A percentile compares a stretch with the other conserved stretches of the same genome.
These are phyloP conservation scores for Drosophila villosipedis DNA, from an alignment of 2,888 invertebrate species.

Conservation along the genomic window DNA sequence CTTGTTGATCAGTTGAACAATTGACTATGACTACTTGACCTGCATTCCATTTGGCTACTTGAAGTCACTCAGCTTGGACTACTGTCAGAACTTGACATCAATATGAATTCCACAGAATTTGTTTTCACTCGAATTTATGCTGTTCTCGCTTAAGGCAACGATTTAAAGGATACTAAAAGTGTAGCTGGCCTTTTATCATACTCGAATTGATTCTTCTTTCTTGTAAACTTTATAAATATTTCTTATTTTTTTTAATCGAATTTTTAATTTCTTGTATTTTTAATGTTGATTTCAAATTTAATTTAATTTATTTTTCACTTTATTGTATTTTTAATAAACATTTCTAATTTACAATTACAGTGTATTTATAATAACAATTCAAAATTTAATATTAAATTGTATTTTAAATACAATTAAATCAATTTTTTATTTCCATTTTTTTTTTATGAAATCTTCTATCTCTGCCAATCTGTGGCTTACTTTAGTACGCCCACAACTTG, in stretches of 20 bases:
- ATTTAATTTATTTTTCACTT: not conserved
- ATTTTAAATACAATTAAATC: not conserved
- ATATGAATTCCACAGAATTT: slow-evolving; percentile 15
- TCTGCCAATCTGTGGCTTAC: not conserved
- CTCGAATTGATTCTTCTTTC: not conserved
- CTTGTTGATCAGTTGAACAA: slow-evolving; percentile 50
- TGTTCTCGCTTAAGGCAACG: not conserved
- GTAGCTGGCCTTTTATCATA: not conserved
- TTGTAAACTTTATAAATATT: not conserved
- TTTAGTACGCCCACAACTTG: slow-evolving; percentile 12
- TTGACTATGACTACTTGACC: slow-evolving; percentile 62
- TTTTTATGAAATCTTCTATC: not conserved
- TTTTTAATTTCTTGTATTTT: not conserved
- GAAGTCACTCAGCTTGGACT: slow-evolving; percentile 36
- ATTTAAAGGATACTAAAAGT: not conserved
- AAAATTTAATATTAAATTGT: not conserved
- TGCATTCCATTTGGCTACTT: slow-evolving; percentile 42
- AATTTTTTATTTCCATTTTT: not conserved
- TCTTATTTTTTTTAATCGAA: too few relatives aligned
- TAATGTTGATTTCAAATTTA: not conserved
- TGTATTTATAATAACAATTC: not conserved
- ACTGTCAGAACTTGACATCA: slow-evolving; percentile 63
- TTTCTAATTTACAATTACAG: not conserved
- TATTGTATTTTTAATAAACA: not conserved
- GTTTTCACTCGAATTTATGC: not conserved